These are phyloP conservation scores for silkworm (Bombyx mori) DNA, from an alignment of 1,140 invertebrate species.

Conservation along the genomic window DNA sequence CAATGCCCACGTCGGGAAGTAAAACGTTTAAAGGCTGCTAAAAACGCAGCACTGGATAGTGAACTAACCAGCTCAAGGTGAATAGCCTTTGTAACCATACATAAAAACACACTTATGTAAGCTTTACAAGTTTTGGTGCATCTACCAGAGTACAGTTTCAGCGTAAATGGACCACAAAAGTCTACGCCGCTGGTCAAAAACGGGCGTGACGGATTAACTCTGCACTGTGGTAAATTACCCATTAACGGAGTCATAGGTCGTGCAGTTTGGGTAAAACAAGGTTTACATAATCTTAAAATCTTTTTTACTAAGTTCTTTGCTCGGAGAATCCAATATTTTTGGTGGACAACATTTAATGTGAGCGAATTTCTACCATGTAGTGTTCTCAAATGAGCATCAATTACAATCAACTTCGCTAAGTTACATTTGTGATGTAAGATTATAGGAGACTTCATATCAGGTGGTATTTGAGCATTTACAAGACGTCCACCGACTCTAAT, in stretches of 20 bases:
- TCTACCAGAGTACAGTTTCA: not conserved
- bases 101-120: slow-evolving; percentile 5
- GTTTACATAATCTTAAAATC: not conserved
- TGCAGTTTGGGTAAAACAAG: not conserved
- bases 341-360: no score
- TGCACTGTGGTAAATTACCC: slow-evolving; percentile 3
- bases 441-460: no score
- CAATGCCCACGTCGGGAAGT: not conserved
- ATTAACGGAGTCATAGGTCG: slow-evolving; percentile 1
- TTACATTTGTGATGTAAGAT: no score
- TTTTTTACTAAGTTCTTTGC: not conserved
- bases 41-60: not conserved
- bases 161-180: slow-evolving; percentile 4
- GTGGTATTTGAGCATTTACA: no score
- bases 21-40: slow-evolving; percentile 1
- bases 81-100: slow-evolving; percentile 6
- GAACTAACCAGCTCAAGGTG: slow-evolving; percentile 5
- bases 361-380: no score
- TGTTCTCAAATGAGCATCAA: no score
- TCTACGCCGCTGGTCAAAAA: slow-evolving; percentile 3
- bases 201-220: slow-evolving; percentile 1
- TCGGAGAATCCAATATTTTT: slow-evolving; percentile 9
- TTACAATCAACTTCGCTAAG: no score
- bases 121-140: slow-evolving; percentile 1
- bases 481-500: no score